These are phyloP conservation scores for Trichonephila clavipes DNA, from an alignment of 1,140 invertebrate genomes.

Conservation along the genomic window DNA sequence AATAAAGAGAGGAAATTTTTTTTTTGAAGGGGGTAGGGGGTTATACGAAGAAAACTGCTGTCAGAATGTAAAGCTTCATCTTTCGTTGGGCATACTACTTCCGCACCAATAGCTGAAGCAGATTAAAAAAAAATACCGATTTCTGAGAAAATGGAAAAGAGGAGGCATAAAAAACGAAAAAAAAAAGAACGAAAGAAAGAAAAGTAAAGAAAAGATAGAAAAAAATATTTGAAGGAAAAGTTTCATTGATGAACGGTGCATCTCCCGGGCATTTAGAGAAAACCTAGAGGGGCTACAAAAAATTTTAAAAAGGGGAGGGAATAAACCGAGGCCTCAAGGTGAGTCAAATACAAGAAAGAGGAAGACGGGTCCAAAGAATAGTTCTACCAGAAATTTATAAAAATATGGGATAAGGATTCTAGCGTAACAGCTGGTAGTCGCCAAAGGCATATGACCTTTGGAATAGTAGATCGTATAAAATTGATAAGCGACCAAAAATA, in stretches of 20 bases:
- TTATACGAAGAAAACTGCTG: slow-evolving; percentile 40
- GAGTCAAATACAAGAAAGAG: slow-evolving; percentile 17
- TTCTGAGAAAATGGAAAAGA: slow-evolving; percentile 69
- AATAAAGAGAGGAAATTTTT: slow-evolving; percentile 7
- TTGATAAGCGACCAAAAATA: background rate
- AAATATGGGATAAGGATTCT: background rate
- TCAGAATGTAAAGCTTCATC: slow-evolving; percentile 67
- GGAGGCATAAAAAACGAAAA: slow-evolving; percentile 3
- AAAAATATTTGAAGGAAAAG: slow-evolving; percentile 55
- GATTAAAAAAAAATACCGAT: slow-evolving; percentile 66
- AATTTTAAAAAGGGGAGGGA: background rate
- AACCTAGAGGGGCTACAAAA: slow-evolving; percentile 35
- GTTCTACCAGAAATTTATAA: slow-evolving; percentile 16
- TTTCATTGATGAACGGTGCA: slow-evolving; percentile 64
- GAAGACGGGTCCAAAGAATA: background rate
- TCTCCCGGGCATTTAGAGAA: slow-evolving; percentile 60
- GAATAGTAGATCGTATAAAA: background rate
- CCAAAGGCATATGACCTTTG: background rate
- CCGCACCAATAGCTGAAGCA: slow-evolving; percentile 46
- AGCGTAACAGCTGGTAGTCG: background rate
- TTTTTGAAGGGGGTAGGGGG: background rate
- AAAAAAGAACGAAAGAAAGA: background rate
- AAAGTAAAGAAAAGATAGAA: background rate
- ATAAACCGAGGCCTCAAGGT: slow-evolving; percentile 22
- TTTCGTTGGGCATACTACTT: slow-evolving; percentile 66